Percentiles rank a stretch among this genome's conserved stretches.
Conservation (phyloP, 2,797 vertebrate genomes). For the Momotus momota region DNA sequence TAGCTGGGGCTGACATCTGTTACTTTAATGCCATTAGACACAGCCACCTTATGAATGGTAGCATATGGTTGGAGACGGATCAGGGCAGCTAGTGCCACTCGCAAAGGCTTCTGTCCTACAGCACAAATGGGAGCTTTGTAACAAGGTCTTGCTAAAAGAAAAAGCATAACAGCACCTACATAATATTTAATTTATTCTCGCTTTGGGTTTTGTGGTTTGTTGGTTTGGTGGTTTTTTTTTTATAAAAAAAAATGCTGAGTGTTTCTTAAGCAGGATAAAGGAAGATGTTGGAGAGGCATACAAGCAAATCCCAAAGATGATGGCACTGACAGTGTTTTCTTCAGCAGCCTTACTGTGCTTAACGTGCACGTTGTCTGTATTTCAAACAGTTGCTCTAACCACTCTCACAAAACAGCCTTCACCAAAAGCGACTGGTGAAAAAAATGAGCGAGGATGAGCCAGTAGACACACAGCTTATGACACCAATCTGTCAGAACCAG, state of each 20-base stretch:
- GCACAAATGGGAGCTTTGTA: background rate
- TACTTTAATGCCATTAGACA: constrained; percentile 1
- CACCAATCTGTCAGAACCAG: constrained; percentile 35
- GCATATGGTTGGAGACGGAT: background rate
- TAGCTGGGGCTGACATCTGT: background rate
- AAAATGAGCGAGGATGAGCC: constrained; percentile 16
- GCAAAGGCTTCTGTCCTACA: background rate
- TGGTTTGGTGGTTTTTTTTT: background rate
- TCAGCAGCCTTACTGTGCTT: background rate
- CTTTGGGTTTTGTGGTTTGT: background rate
- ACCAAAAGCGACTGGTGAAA: constrained; percentile 12
- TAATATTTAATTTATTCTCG: background rate
- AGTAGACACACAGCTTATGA: constrained; percentile 24
- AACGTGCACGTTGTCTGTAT: background rate
- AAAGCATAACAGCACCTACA: background rate
- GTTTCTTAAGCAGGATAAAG: background rate
- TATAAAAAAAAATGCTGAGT: background rate
- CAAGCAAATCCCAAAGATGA: background rate
- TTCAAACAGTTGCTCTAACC: background rate
- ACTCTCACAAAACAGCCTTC: background rate
- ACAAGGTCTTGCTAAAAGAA: background rate
- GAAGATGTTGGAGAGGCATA: background rate
- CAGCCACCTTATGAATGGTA: background rate
- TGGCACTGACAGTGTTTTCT: background rate
- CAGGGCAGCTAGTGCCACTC: background rate